A percentile compares a stretch with the other conserved stretches of the same genome.
These are phyloP conservation scores for Sebastes jordani DNA, from an alignment of 2,797 vertebrate genomes.

Conservation along the genomic window DNA sequence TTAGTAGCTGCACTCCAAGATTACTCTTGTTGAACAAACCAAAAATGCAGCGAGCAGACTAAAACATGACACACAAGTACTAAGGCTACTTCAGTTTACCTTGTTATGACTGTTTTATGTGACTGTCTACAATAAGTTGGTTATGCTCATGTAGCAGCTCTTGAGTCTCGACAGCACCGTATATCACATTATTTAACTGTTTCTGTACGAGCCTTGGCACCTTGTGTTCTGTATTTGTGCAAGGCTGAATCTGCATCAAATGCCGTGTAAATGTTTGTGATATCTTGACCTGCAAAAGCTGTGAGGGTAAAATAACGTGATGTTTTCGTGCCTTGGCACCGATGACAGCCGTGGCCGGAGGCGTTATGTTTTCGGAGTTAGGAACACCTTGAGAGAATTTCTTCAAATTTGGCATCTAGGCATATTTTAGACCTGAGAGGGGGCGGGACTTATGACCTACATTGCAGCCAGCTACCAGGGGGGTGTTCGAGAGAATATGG, in stretches of 20 bases:
- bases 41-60: neutral
- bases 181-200: neutral
- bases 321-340: neutral
- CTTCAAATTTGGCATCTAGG: too few species aligned
- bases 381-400: too few species aligned
- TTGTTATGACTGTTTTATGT: neutral
- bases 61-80: neutral
- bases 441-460: too few species aligned
- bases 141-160: neutral
- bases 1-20: neutral
- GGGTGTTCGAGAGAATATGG: too few species aligned
- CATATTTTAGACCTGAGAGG: too few species aligned
- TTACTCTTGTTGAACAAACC: neutral
- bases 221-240: neutral
- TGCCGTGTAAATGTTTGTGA: neutral
- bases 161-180: neutral
- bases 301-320: neutral
- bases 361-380: too few species aligned
- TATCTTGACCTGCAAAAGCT: neutral
- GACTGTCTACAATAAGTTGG: neutral
- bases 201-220: neutral
- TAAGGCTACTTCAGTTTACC: neutral
- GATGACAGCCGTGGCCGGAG: too few species aligned
- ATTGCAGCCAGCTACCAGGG: too few species aligned
- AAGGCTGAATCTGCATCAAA: neutral